Base-by-base conservation (phyloP, 2,113 vertebrate genomes). In the Callipepla californica region DNA sequence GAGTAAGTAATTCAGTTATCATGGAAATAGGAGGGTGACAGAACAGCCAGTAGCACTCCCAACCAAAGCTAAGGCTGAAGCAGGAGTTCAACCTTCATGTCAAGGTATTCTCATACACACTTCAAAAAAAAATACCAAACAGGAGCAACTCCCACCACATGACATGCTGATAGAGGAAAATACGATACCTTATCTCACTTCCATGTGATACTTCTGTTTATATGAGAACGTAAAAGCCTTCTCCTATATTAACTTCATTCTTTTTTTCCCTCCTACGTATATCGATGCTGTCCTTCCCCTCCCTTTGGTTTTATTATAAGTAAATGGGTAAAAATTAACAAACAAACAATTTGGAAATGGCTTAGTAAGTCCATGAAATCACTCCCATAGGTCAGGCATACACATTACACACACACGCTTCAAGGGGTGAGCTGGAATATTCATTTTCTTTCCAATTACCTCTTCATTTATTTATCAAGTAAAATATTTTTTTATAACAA, bases 91-190 rank as follows among this genome's bases (percentile, higher is more conserved):
- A 1, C n/a, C 30, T 63, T 17, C 25, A 11, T 5, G 7, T n/a
- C 7, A 3, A 57, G 2, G 2, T 11, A 3, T 11, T 40, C 8
- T 48, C n/a, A 6, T 2, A 13, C 2, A 6, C 11, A 18, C 42
- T 51, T 36, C 11, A 73, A 51, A 28, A 72, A 78, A 5, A 25
- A 50, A 14, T 67, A 83, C 3, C 47, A 57, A 20, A 45, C 23
- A 70, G 2, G 2, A 7, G 3, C n/a, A 38, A 83, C 17, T 30
- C 48, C 23, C 23, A 51, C 16, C 40, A 48, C 13, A n/a, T 80
- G 28, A 61, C 11, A 9, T 19, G 45, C 1, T 1, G 3, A 26
- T 21, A 11, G 0, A 25, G 5, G 8, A 50, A 40, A 80, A 28
- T 5, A 51, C 16, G 4, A 62, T 18, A 6, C 1, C 2, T 65